Base-by-base conservation (phyloP, 2,797 vertebrate genomes). In the Enteromius mattozi region DNA sequence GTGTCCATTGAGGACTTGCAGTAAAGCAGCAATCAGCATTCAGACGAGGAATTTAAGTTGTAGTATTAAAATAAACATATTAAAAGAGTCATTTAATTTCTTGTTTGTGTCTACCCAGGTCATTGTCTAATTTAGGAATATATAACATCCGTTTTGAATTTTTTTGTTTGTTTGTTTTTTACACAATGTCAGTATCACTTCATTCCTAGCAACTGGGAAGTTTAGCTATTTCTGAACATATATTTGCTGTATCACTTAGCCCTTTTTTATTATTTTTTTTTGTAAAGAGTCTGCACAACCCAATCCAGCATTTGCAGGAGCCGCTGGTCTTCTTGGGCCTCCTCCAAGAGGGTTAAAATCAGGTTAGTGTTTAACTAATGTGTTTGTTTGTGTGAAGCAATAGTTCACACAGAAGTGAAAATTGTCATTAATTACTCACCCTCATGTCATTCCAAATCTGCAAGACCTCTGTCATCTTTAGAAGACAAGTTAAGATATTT, bases 241-340 rank as follows among this genome's bases (percentile, higher is more conserved):
- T 21, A n/a, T 35, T 59, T 1, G 10, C n/a, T 24, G 24, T 24
- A 61, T 24, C 10, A 4, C 24, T 13, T 13, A 27, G 24, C 51
- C 27, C n/a, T 61, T 75, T 2, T 78, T 75, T 80, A 8, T 24
- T 21, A n/a, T n/a, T 24, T 59, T 12, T 3, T 47, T 14, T 47
- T 4, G 0, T 47, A 14, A 14, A 95, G 95, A 88, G 81, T 89
- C 94, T 86, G 92, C 94, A 79, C 70, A 83, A 85, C 94, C 94
- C 35, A 92, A 86, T 86, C 1, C 40, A 65, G 19, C 69, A 0
- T 91, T 90, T 68, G 81, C 85, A 42, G 88, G 80, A 76, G 21
- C 33, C 76, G 78, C 24, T 40, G 85, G 78, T 47, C 40, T 78
- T 13, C 79, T 72, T n/a, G 87, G 83, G 2, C 90, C 91, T 88